A percentile compares a stretch with the other conserved stretches of the same genome.
These are phyloP conservation scores for Penaeus vannamei DNA, from an alignment of 1,140 invertebrate genomes.

Conservation along the genomic window DNA sequence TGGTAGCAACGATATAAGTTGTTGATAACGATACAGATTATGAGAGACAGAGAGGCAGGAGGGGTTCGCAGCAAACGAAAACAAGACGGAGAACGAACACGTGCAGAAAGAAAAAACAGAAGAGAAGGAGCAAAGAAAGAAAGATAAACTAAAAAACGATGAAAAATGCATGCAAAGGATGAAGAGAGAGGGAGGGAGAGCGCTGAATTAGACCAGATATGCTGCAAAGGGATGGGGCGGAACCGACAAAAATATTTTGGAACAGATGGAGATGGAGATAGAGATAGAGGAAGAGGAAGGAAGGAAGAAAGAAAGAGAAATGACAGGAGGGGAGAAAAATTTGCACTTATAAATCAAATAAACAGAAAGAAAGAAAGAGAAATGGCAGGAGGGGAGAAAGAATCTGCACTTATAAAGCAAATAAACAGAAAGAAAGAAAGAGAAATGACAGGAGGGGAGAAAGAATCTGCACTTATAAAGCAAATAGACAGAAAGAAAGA, in stretches of 20 bases:
- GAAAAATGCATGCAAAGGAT: background rate
- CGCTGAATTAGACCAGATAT: background rate
- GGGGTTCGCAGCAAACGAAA: background rate
- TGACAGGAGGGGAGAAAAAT: background rate
- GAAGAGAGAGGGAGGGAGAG: background rate
- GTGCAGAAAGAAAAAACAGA: too few species aligned
- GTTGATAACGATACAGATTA: background rate
- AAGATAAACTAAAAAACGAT: too few species aligned
- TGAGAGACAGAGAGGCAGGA: background rate
- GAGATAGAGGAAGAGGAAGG: background rate
- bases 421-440: too few species aligned
- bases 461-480: too few species aligned
- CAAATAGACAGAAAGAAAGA: too few species aligned
- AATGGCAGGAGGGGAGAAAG: too few species aligned
- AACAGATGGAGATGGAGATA: background rate
- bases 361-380: background rate
- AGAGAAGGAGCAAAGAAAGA: too few species aligned
- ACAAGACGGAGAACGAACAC: too few species aligned
- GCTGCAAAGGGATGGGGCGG: background rate
- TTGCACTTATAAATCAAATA: background rate
- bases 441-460: too few species aligned
- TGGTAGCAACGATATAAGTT: background rate
- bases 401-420: too few species aligned
- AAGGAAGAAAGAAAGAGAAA: background rate
- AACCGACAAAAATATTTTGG: background rate